Evolutionary conservation across 1,140 invertebrate species (phyloP).

Genomic region (Drosophila novamexicana): DNA sequence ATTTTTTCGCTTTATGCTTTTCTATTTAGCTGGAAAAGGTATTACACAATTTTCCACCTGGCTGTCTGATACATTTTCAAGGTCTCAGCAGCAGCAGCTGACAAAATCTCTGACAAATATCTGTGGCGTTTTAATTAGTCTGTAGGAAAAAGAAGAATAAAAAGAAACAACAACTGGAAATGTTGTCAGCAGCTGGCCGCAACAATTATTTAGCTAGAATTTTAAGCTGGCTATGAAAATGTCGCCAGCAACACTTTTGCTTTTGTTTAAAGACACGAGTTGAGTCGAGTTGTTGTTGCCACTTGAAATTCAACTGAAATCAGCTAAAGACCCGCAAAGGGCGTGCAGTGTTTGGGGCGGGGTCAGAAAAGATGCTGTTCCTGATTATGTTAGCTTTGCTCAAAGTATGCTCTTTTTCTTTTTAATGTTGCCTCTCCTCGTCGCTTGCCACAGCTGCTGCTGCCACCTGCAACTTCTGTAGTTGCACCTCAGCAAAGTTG

Average conservation of each 20-base stretch:
- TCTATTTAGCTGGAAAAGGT: slow-evolving; percentile 8
- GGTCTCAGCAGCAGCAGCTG: slow-evolving; percentile 28
- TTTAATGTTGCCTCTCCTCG: neutral
- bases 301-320: slow-evolving; percentile 40
- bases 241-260: slow-evolving; percentile 67
- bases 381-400: slow-evolving; percentile 30
- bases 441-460: slow-evolving; percentile 53
- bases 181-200: slow-evolving; percentile 57
- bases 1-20: neutral
- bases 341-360: neutral
- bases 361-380: slow-evolving; percentile 5
- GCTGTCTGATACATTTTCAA: neutral
- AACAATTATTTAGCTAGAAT: slow-evolving; percentile 74
- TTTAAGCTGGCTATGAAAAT: slow-evolving; percentile 52
- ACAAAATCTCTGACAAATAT: slow-evolving; percentile 44
- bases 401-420: slow-evolving; percentile 2
- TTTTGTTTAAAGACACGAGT: slow-evolving; percentile 53
- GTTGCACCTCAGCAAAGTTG: slow-evolving; percentile 54
- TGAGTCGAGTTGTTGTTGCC: slow-evolving; percentile 3
- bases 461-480: slow-evolving; percentile 47
- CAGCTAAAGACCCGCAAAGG: slow-evolving; percentile 21
- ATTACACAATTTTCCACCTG: slow-evolving; percentile 1
- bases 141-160: slow-evolving; percentile 15
- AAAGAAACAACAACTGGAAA: slow-evolving; percentile 12
- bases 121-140: slow-evolving; percentile 50